Conservation (phyloP, 2,113 vertebrate species). For the Oryzias melastigma region DNA sequence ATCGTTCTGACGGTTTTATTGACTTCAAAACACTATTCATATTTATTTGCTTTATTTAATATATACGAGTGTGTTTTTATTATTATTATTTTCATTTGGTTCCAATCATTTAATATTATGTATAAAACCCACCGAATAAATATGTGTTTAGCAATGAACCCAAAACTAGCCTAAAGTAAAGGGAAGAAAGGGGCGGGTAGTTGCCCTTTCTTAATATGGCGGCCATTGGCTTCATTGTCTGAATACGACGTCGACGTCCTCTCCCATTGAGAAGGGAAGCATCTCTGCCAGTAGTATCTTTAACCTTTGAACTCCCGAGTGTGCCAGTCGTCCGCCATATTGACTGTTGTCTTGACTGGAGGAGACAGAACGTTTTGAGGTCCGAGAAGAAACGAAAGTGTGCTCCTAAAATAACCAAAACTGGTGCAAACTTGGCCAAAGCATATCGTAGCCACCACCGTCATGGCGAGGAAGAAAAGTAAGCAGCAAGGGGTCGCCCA, state of each 20-base stretch:
- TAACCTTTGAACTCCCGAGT: slow-evolving; percentile 82
- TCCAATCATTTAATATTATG: too few relatives aligned
- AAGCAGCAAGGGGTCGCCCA: slow-evolving; percentile 79
- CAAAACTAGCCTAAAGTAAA: background rate
- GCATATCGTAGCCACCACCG: slow-evolving; percentile 53
- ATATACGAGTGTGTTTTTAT: too few relatives aligned
- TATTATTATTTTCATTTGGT: too few relatives aligned
- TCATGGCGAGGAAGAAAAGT: slow-evolving; percentile 89
- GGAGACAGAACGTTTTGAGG: slow-evolving; percentile 77
- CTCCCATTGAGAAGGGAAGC: slow-evolving; percentile 38
- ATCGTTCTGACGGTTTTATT: too few relatives aligned
- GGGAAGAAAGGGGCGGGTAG: background rate
- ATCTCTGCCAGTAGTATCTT: slow-evolving; percentile 71
- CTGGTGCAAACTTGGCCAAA: slow-evolving; percentile 73
- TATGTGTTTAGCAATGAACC: too few relatives aligned
- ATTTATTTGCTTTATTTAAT: too few relatives aligned
- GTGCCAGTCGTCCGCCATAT: slow-evolving; percentile 91
- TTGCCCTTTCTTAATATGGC: slow-evolving; percentile 77
- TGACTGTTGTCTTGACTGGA: slow-evolving; percentile 93
- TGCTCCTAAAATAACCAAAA: slow-evolving; percentile 56
- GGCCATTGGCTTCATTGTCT: slow-evolving; percentile 38
- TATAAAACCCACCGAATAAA: too few relatives aligned
- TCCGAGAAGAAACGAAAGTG: slow-evolving; percentile 75
- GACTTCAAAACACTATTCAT: too few relatives aligned
- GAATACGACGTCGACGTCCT: background rate